Evolutionary conservation across 1,140 invertebrate genomes (phyloP), one percentile per base, ranked within the genome.

Genomic region (Proales similis): DNA sequence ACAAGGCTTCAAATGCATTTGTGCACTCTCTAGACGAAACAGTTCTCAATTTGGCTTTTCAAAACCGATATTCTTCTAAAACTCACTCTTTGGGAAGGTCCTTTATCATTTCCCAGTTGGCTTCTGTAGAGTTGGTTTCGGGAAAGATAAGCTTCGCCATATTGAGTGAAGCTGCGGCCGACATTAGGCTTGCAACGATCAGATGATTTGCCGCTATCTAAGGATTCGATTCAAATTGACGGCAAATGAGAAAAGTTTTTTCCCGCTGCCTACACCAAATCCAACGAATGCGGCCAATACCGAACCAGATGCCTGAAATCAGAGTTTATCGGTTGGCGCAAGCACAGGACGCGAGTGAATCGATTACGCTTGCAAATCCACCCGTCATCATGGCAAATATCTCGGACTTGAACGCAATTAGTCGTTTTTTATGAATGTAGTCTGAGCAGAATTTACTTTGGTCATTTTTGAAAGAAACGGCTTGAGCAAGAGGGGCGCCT

Each of bases 351-450:
- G n/a, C n/a, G n/a, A n/a, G n/a, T 9, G 26, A 1, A 14, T 0
- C 27, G n/a, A 12, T 57, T 57, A 95, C 88, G 4, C 90, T 92
- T 0, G 90, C 87, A 74, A 95, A 94, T 6, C 92, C 92, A 0
- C 86, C 87, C 2, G 86, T 83, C 86, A 95, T 88, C 12, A 97
- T 80, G 0, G 90, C 84, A 72, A 94, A 89, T 0, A 96, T 74
- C 77, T 97, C 57, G 1, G 57, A 62, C 39, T 57, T 17, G 19
- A 32, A 29, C 20, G n/a, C 39, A 38, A 38, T 0, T 26, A 20
- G 29, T 36, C 38, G 33, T 1, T 0, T 26, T 29, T 48, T 22
- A 27, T 4, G 17, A 38, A 17, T 36, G 38, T 36, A 5, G n/a
- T 38, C 3, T 3, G 38, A 49, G 24, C 22, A 49, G 22, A 3